Evolutionary conservation across 2,888 invertebrate species (phyloP), one percentile per base, ranked within the genome.

Genomic region (Phragmatobia fuliginosa): DNA sequence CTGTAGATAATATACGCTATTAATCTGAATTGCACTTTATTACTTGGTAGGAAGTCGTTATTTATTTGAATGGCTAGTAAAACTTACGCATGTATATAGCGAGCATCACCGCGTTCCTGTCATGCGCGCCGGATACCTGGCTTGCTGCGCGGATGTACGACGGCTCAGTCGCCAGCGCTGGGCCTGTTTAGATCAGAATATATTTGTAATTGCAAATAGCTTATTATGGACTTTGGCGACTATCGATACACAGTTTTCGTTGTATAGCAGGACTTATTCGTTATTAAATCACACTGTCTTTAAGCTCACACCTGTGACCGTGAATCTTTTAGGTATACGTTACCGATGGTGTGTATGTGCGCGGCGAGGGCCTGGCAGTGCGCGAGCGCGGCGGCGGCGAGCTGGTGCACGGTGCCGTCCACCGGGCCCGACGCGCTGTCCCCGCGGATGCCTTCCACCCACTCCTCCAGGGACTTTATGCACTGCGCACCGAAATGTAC

Each of bases 331-430:
- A n/a, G n/a, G n/a, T n/a, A n/a, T n/a, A n/a, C n/a, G n/a, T n/a
- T 32, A 92, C 97, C 97, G 52, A 98, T 97, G 0, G 97, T 97
- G 83, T 97, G 97, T 56, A 96, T 96, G 85, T 98, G 98, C 71
- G 97, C 97, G 28, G 97, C 96, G 66, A 99, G 94, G 87, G 98
- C 98, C 89, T 98, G 98, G 82, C 98, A 95, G 92, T 99, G 98
- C 86, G 99, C 98, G 81, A 99, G 96, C 61, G 99, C 98, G 86
- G 99, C 99, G 75, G 98, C 98, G 0, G 99, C 99, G 72, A 99
- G 95, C 92, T 99, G 99, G 88, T 99, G 99, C 45, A 99, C 99
- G 0, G 99, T 99, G 72, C 99, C 99, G 95, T 99, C 99, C 88
- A 97, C 98, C 0, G 99, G 99, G 86, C 99, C 96, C 71, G 97